Evolutionary conservation across 2,888 invertebrate genomes (phyloP).

Genomic region (Calameuta pallipes): DNA sequence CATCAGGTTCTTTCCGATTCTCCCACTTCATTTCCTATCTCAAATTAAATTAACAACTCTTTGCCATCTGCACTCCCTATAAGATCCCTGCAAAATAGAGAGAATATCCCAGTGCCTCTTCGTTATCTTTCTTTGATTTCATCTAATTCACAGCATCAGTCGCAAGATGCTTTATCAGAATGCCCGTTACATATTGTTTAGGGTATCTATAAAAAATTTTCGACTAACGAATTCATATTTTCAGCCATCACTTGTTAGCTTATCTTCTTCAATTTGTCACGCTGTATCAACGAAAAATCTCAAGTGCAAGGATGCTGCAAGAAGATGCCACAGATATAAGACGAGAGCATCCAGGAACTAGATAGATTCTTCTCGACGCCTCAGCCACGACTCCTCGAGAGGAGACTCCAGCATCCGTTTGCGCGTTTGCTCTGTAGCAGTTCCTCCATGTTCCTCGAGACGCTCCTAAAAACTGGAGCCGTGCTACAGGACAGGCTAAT

Average conservation of each 20-base stretch:
- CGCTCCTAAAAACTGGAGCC: slow-evolving; percentile 9
- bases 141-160: slow-evolving; percentile 11
- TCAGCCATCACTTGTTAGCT: neutral
- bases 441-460: neutral
- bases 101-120: slow-evolving; percentile 6
- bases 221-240: neutral
- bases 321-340: neutral
- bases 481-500: slow-evolving; percentile 37
- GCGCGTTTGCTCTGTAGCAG: neutral
- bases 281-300: neutral
- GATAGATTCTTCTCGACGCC: neutral
- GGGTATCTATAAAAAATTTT: neutral
- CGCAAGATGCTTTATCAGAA: neutral
- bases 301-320: neutral
- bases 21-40: slow-evolving; percentile 11
- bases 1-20: slow-evolving; percentile 20
- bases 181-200: neutral
- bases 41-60: slow-evolving; percentile 34
- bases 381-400: neutral
- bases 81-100: slow-evolving; percentile 26
- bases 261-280: neutral
- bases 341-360: neutral
- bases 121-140: slow-evolving; percentile 33
- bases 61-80: slow-evolving; percentile 40
- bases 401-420: neutral